Base-by-base conservation (phyloP, 1,140 invertebrate genomes). In the Neuroterus valhalla region DNA sequence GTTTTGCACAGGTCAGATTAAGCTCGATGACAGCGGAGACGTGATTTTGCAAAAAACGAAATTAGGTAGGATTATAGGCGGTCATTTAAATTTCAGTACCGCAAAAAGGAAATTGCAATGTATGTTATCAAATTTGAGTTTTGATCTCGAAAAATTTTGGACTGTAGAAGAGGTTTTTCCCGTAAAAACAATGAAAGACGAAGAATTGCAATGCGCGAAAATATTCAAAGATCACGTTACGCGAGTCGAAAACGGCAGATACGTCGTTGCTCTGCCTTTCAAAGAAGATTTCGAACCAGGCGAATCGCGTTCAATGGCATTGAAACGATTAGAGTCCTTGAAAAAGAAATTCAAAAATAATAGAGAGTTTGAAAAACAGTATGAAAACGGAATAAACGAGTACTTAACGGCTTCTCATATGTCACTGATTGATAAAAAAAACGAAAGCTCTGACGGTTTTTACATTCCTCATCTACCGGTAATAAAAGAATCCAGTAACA, bases 261-360 rank as follows among this genome's bases (percentile, higher is more conserved):
- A 82, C 44, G 45, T 75, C 11, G 81, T 86, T 11, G 50, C 43
- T 43, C 68, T 85, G 43, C 83, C 80, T 11, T 77, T 86, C 10
- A 81, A 78, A 72, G 50, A 71, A 68, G 26, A 67, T 17, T 44
- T 11, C 17, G 1, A 44, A 2, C 26, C 44, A 45, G 8, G 3
- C 2, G 44, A 45, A 10, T 45, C 15, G 2, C 15, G 44, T 11
- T 45, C 44, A 12, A 45, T 43, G 5, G 78, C 74, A 4, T 14
- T 17, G 1, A 79, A 62, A 70, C 62, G 72, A 21, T 68, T 76
- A n/a, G 3, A 17, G 1, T 67, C 48, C 14, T 26, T 76, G 6
- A 66, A 79, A 42, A 66, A 70, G 2, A 69, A 68, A 52, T 75
- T 79, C 46, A 55, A 66, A 42, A 26, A 21, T 2, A 44, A 71